Percentiles rank a stretch among this genome's conserved stretches.
Conservation (phyloP, 2,113 vertebrate species). For the Columbina picui region DNA sequence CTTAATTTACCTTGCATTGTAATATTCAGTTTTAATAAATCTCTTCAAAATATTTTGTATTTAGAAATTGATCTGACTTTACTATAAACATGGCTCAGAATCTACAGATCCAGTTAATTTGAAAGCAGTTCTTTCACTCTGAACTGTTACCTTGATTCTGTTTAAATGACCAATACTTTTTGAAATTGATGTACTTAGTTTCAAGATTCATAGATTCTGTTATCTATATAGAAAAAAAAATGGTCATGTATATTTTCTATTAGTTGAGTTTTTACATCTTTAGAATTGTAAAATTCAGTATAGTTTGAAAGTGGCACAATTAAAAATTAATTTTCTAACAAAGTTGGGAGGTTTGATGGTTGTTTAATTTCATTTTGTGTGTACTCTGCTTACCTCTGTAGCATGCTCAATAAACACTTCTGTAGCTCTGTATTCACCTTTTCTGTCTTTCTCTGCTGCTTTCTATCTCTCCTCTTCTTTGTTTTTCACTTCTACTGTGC, state of each 20-base stretch:
- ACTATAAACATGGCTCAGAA: conserved; percentile 87
- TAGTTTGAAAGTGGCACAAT: conserved; percentile 93
- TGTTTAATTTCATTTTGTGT: conserved; percentile 88
- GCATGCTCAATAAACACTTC: conserved; percentile 99
- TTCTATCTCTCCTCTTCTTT: conserved; percentile 80
- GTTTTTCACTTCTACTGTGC: conserved; percentile 84
- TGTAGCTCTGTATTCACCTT: conserved; percentile 90
- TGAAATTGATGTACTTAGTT: conserved; percentile 84
- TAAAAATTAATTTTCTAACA: conserved; percentile 93
- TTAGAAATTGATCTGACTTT: conserved; percentile 87
- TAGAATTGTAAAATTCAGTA: conserved; percentile 91
- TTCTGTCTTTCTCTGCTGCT: conserved; percentile 87
- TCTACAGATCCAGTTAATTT: conserved; percentile 82
- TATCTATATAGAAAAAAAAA: conserved; percentile 79
- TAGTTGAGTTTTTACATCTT: conserved; percentile 91
- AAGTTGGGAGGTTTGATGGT: conserved; percentile 87
- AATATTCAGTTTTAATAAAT: conserved; percentile 90
- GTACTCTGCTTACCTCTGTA: conserved; percentile 94
- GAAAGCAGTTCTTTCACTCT: conserved; percentile 76
- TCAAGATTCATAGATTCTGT: conserved; percentile 84
- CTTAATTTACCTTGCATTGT: conserved; percentile 93
- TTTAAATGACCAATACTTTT: conserved; percentile 86
- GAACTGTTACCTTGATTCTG: conserved; percentile 80
- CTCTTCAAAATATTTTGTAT: conserved; percentile 89
- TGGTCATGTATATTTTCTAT: conserved; percentile 89